These are phyloP conservation scores for Hafferia zeledoni DNA, from an alignment of 2,797 vertebrate genomes.

Conservation along the genomic window DNA sequence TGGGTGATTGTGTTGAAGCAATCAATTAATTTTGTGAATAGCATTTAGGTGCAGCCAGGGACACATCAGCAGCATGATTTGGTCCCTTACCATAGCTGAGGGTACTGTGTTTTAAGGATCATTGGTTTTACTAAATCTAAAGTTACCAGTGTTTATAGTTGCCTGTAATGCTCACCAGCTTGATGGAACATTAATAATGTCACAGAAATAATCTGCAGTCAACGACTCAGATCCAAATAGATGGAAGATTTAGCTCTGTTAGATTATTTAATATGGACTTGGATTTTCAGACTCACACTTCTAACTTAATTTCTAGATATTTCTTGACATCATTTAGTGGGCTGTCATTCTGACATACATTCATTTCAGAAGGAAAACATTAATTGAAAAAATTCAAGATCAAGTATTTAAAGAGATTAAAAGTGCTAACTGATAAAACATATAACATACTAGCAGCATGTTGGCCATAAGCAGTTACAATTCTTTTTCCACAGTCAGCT, in stretches of 20 bases:
- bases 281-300: background rate
- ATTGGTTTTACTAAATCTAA: background rate
- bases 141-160: background rate
- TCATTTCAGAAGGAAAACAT: background rate
- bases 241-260: background rate
- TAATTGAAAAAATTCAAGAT: background rate
- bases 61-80: background rate
- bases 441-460: background rate
- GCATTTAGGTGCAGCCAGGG: background rate
- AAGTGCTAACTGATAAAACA: background rate
- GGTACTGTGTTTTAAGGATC: background rate
- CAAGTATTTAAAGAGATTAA: background rate
- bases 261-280: background rate
- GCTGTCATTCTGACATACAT: background rate
- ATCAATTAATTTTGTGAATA: background rate
- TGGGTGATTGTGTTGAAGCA: background rate
- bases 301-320: background rate
- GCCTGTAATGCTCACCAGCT: background rate
- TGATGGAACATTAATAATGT: background rate
- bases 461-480: background rate
- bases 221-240: background rate
- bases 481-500: background rate
- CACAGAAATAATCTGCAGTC: background rate
- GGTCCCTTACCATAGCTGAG: background rate
- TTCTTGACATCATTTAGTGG: background rate